These are phyloP conservation scores for Cantharis rustica DNA, from an alignment of 2,888 invertebrate genomes.

Conservation along the genomic window DNA sequence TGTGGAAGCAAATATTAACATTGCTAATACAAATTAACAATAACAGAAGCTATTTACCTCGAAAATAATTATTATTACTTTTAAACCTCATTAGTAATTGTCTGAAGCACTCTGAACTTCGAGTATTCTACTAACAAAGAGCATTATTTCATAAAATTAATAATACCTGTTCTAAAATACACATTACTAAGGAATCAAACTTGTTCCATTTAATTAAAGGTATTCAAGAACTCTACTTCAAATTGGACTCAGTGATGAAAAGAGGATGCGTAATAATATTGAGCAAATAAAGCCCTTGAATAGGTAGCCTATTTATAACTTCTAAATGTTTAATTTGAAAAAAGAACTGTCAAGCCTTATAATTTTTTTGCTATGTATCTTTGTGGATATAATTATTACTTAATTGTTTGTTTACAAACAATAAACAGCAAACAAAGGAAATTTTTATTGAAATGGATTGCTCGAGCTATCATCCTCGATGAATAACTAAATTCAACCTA, in stretches of 20 bases:
- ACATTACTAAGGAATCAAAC: background rate
- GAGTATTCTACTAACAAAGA: background rate
- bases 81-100: background rate
- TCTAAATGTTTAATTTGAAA: background rate
- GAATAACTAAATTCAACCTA: background rate
- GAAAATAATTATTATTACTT: background rate
- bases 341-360: too few relatives aligned
- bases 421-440: too few relatives aligned
- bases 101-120: background rate
- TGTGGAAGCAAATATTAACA: background rate
- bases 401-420: too few relatives aligned
- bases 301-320: background rate
- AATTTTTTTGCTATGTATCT: too few relatives aligned
- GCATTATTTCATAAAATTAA: background rate
- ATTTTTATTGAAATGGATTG: too few relatives aligned
- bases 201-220: background rate
- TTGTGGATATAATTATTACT: too few relatives aligned
- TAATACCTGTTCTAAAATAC: background rate
- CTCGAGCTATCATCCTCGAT: too few relatives aligned
- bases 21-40: background rate
- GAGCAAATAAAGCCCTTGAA: background rate
- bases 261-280: background rate
- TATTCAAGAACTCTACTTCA: background rate
- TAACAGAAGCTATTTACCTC: background rate
- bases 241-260: background rate